phyloP scores from a whole-genome alignment of 2,113 vertebrate genomes.

The Naja naja region DNA sequence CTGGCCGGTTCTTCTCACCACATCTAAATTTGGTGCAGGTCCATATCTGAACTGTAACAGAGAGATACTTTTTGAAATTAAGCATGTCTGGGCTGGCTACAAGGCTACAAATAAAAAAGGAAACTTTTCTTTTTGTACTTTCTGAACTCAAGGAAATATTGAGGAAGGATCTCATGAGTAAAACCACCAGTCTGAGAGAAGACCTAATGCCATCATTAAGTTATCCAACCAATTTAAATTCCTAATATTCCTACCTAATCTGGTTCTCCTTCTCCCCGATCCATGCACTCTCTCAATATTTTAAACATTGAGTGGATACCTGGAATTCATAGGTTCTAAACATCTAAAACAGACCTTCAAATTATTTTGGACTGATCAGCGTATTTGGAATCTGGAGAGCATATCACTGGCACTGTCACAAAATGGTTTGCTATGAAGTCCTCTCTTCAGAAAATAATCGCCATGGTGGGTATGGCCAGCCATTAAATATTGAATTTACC shows the following conservation, averaged over 20 bases:
- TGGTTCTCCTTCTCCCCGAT: not conserved
- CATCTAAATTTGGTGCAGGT: conserved; percentile 78
- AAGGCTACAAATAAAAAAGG: not conserved
- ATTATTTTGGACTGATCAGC: not conserved
- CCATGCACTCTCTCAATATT: not conserved
- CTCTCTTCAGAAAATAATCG: not conserved
- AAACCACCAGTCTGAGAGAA: not conserved
- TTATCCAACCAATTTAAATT: not conserved
- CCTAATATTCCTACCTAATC: not conserved
- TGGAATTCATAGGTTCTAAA: not conserved
- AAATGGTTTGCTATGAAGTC: not conserved
- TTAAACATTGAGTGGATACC: not conserved
- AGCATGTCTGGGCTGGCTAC: not conserved
- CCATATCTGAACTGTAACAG: conserved; percentile 70
- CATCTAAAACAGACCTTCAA: not conserved
- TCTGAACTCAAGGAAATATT: not conserved
- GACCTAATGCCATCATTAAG: not conserved
- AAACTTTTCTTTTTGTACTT: not conserved
- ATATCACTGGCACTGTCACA: not conserved
- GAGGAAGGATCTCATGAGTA: not conserved
- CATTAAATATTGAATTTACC: not conserved
- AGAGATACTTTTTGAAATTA: not conserved
- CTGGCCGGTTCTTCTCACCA: conserved; percentile 73
- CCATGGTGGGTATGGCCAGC: not conserved
- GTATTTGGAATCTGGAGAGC: not conserved